Base-by-base conservation (phyloP, 1,140 invertebrate genomes). In the Caenorhabditis inopinata region DNA sequence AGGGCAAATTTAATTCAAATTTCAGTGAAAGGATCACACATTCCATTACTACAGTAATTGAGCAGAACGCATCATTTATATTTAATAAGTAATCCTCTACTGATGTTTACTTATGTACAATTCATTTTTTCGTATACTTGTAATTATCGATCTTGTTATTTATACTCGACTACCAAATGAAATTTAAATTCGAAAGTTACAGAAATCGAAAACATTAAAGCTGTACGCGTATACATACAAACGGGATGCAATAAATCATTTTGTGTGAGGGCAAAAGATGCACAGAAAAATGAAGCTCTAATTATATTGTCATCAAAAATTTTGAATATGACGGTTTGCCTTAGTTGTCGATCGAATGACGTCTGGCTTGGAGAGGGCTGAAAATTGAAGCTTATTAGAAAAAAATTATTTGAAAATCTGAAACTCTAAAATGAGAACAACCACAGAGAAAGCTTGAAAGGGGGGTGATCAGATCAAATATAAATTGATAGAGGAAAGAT, bases 341-440 rank as follows among this genome's bases (percentile, higher is more conserved):
- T 79, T 46, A 79, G 27, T 79, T 79, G 14, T 79, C 78, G 23
- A 79, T 68, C 25, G 78, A 79, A 74, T 79, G 78, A 74, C 78
- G 78, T 25, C 78, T 29, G 32, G 78, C 78, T 42, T 51, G 48
- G 4, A 79, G 48, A 21, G 78, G 78, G 45, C 78, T 79, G 78
- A 74, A 79, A 79, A 25, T 21, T 42, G 38, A 7, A 42, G 38
- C 5, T 42, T 42, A 42, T 16, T 25, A 27, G 0, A 12, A 16
- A 46, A 32, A 53, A 73, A 35, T 18, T 1, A 62, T 6, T 38
- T 68, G n/a, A 18, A 29, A 68, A 21, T n/a, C n/a, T n/a, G n/a
- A n/a, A n/a, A n/a, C n/a, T n/a, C n/a, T n/a, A n/a, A n/a, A n/a
- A n/a, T n/a, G n/a, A n/a, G n/a, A 68, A 68, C 58, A 32, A 48